Evolutionary conservation across 2,797 vertebrate genomes (phyloP).

Genomic region (Crocodylus rhombifer): DNA sequence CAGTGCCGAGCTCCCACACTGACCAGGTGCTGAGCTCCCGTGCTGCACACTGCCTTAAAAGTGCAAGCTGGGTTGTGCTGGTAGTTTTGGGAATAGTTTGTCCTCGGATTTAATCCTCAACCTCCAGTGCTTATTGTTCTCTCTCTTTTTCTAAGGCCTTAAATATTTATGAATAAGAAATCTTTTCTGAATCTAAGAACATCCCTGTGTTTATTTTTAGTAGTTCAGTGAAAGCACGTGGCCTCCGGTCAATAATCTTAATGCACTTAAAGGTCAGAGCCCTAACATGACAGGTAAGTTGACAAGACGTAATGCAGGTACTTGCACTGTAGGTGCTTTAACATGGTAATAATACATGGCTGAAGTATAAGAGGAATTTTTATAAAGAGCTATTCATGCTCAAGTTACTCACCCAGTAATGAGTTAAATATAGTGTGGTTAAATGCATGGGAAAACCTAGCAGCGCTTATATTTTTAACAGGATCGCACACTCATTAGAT

Average conservation of each 20-base stretch:
- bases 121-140: background rate
- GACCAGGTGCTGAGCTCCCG: rapidly evolving
- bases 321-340: background rate
- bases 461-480: background rate
- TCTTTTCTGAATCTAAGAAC: constrained; percentile 62
- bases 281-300: constrained; percentile 41
- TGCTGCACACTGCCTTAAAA: background rate
- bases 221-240: constrained; percentile 51
- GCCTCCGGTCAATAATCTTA: constrained; percentile 62
- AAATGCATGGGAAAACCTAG: background rate
- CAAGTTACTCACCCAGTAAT: background rate
- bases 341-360: background rate
- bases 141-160: background rate
- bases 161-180: constrained; percentile 55
- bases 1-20: background rate
- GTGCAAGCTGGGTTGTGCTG: background rate
- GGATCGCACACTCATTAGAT: background rate
- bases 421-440: background rate
- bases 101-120: constrained; percentile 20
- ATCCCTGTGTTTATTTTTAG: constrained; percentile 66
- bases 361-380: background rate
- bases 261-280: constrained; percentile 58
- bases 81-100: background rate
- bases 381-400: background rate
- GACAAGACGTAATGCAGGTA: background rate